phyloP scores from a whole-genome alignment of 2,888 invertebrate genomes.

The Calliscelio sp. region DNA sequence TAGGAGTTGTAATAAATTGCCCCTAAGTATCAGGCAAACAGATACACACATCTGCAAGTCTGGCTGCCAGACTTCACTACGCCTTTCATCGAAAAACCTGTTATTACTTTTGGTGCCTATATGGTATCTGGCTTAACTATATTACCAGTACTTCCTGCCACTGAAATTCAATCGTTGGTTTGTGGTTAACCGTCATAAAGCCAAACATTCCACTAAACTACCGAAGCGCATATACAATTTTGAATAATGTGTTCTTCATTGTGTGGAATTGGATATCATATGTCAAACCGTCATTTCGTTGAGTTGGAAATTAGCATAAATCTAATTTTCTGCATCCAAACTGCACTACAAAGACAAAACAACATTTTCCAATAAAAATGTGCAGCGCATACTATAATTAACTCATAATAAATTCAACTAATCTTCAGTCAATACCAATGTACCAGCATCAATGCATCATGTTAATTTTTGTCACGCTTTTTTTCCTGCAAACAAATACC shows the following conservation, averaged over 20 bases:
- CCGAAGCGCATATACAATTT: slow-evolving; percentile 43
- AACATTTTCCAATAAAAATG: no score
- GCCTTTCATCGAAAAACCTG: slow-evolving; percentile 59
- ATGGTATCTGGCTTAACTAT: slow-evolving; percentile 50
- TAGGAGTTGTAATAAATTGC: no score
- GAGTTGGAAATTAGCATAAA: slow-evolving; percentile 49
- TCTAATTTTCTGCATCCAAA: slow-evolving; percentile 37
- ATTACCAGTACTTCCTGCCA: slow-evolving; percentile 60
- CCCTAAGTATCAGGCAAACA: slow-evolving; percentile 73
- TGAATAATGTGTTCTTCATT: slow-evolving; percentile 52
- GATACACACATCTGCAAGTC: slow-evolving; percentile 47
- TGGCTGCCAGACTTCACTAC: slow-evolving; percentile 57
- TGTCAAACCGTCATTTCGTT: slow-evolving; percentile 50
- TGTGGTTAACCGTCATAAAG: slow-evolving; percentile 47
- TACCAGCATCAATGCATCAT: slow-evolving; percentile 32
- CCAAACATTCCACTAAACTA: slow-evolving; percentile 44
- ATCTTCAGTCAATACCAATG: no score
- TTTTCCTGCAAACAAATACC: slow-evolving; percentile 40
- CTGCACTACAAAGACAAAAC: no score
- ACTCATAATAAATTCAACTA: no score
- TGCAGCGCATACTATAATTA: no score
- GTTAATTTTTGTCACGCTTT: slow-evolving; percentile 4
- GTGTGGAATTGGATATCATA: slow-evolving; percentile 42
- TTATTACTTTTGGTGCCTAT: slow-evolving; percentile 56
- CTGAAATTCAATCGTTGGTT: slow-evolving; percentile 42